Evolutionary conservation across 2,113 vertebrate species (phyloP).

Genomic region (Heterochromis multidens): DNA sequence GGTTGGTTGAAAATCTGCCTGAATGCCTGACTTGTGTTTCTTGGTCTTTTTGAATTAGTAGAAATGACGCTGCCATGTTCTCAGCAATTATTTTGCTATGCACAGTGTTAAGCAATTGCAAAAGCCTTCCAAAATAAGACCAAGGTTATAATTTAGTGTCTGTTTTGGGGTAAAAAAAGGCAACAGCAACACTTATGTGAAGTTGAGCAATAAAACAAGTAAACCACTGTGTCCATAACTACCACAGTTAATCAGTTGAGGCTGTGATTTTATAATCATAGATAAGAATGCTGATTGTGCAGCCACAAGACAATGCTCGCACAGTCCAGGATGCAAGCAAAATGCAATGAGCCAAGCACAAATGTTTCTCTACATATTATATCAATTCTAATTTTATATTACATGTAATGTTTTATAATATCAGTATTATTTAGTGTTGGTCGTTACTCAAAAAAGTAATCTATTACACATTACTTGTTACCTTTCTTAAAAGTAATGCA

Average conservation of each 20-base stretch:
- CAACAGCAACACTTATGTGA: neutral
- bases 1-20: neutral
- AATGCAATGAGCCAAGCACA: neutral
- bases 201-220: neutral
- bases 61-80: neutral
- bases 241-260: neutral
- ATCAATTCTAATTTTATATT: neutral
- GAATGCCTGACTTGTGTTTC: neutral
- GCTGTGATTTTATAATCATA: neutral
- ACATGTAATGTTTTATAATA: neutral
- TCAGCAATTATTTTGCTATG: neutral
- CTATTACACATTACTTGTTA: neutral
- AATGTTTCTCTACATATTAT: neutral
- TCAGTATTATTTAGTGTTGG: neutral
- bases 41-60: neutral
- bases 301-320: neutral
- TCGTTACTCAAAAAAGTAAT: neutral
- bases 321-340: neutral
- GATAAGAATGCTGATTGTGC: neutral
- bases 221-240: neutral
- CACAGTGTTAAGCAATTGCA: neutral
- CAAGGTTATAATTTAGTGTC: neutral
- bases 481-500: neutral
- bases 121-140: neutral
- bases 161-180: fast-evolving